Evolutionary conservation across 2,888 invertebrate genomes (phyloP), one percentile per base, ranked within the genome.

Genomic region (Drosophila yooni): DNA sequence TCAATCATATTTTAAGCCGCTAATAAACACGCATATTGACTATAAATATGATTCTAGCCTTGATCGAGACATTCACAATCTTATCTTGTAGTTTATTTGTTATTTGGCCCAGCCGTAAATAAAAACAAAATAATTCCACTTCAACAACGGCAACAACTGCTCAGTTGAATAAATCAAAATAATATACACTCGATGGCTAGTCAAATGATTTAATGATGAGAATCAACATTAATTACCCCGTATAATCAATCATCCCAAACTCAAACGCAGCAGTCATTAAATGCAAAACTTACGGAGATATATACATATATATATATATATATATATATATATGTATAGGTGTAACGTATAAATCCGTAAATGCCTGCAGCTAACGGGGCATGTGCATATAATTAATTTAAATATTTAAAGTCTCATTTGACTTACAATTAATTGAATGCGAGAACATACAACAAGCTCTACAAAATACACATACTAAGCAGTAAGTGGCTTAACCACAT

Each of bases 201-300:
- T 53, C n/a, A 15, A 57, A 50, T 34, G 54, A 50, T 69, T 66
- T 50, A 63, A 70, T 64, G 63, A 51, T 61, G 33, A 52, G 54
- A 48, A 40, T 25, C 18, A 38, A 48, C 52, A 73, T 59, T 52
- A 66, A 53, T 61, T 21, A 65, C 31, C 52, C 13, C 31, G 56
- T 52, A 34, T 59, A 74, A 88, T 84, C 88, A 88, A 83, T 83
- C 86, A 83, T 66, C 64, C 52, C 57, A 25, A 25, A 25, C 52
- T 50, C 64, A 67, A 74, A 64, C 71, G 64, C 61, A 54, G 18
- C 53, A 50, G 61, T 68, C 80, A 70, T 85, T 71, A 67, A 56
- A 63, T 48, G 43, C 74, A 71, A 54, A 57, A 34, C 67, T 79
- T 71, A 85, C 82, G 60, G 57, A 70, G 77, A 85, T 53, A 53